Evolutionary conservation across 2,888 invertebrate species (phyloP), one percentile per base, ranked within the genome.

Genomic region (Polydrusus pterygomalis): DNA sequence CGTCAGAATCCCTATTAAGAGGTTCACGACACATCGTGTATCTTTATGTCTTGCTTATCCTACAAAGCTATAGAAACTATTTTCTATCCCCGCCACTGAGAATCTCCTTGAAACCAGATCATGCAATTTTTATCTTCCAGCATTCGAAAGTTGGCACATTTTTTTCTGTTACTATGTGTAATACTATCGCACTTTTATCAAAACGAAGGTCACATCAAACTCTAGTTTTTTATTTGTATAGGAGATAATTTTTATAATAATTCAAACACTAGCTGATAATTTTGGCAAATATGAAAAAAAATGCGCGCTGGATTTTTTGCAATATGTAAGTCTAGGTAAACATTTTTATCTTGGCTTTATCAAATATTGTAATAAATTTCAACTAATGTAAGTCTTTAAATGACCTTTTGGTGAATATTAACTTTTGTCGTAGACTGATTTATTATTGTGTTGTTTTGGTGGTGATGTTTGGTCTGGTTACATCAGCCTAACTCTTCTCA

Each of bases 241-340:
- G 77, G 60, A 74, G 77, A 77, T 77, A 77, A 77, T 77, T 74
- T 77, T 77, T 74, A 74, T 77, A 77, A 68, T 74, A 77, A 77
- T 75, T 77, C 77, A 77, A 77, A 77, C 74, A 74, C 74, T 77
- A 40, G 65, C 65, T 65, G 77, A 77, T 77, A 77, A 77, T 49
- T 77, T 77, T 74, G 47, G 67, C 68, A 71, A 60, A 74, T 49
- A 63, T 51, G 45, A 73, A 72, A 75, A 76, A 75, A 56, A 69
- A 70, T 70, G 73, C 69, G 65, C 49, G 69, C 45, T 58, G 62
- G 54, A 72, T 72, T 70, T 70, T 70, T 70, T 70, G 70, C 60
- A 62, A 62, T 70, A 63, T 34, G 34, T 34, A 34, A 70, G 63
- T 70, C 70, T 70, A 70, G 25, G 62, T 51, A 70, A 63, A 70